A percentile compares a stretch with the other conserved stretches of the same genome.
phyloP scores from a whole-genome alignment of 2,113 vertebrate genomes.

The Saguinus midas region DNA sequence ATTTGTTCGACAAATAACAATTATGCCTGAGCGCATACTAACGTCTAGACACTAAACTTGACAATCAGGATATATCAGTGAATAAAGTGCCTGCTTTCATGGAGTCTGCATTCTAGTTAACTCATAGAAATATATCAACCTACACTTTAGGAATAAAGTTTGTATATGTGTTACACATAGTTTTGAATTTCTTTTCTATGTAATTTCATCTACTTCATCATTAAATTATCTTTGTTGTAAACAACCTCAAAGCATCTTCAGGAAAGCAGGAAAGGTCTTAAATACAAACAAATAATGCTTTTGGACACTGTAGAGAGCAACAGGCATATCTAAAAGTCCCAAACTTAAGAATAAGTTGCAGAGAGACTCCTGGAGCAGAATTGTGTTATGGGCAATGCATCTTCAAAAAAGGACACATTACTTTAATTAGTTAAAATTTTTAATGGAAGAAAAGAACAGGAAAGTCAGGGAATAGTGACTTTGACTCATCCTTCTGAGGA shows the following conservation, averaged over 20 bases:
- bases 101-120: rapidly evolving
- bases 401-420: background rate
- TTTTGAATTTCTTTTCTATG: background rate
- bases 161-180: background rate
- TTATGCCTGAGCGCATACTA: background rate
- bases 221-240: background rate
- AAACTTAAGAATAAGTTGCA: background rate
- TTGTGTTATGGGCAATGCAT: background rate
- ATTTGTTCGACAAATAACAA: background rate
- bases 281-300: background rate
- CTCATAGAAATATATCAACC: background rate
- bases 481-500: constrained; percentile 72
- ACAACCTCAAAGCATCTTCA: background rate
- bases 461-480: constrained; percentile 57
- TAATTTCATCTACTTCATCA: background rate
- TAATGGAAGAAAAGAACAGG: constrained; percentile 55
- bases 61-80: background rate
- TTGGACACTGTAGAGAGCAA: background rate
- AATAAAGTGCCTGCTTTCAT: background rate
- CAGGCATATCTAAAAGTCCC: background rate
- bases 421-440: constrained; percentile 14
- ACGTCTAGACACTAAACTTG: background rate
- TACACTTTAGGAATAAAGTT: background rate
- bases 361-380: background rate
- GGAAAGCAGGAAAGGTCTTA: background rate